Percentiles rank a stretch among this genome's conserved stretches.
Evolutionary conservation across 2,113 vertebrate genomes (phyloP).

Genomic region (Columbina picui): DNA sequence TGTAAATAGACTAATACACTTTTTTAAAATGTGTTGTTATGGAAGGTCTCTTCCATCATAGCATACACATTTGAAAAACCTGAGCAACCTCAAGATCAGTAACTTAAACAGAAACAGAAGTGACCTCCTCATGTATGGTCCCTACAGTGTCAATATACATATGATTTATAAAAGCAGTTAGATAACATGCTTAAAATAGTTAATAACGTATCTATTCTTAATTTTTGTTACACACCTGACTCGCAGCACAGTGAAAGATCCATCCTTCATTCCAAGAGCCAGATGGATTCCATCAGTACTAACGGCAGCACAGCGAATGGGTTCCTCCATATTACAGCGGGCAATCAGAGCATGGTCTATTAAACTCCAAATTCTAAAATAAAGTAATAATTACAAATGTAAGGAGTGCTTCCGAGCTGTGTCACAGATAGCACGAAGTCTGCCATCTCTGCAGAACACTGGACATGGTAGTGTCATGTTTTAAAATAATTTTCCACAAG

Average conservation of each 20-base stretch:
- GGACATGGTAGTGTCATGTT: not conserved
- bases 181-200: not conserved
- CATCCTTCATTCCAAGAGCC: slow-evolving; percentile 97
- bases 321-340: slow-evolving; percentile 98
- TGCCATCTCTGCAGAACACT: not conserved
- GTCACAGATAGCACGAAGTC: not conserved
- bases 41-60: not conserved
- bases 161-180: not conserved
- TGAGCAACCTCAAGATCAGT: not conserved
- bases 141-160: not conserved
- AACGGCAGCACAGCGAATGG: slow-evolving; percentile 93
- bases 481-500: not conserved
- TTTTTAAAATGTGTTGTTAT: not conserved
- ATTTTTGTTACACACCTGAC: slow-evolving; percentile 83
- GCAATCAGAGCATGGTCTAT: slow-evolving; percentile 96
- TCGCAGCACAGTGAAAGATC: slow-evolving; percentile 95
- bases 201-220: not conserved
- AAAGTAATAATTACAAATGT: not conserved
- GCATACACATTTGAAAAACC: not conserved
- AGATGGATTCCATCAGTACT: slow-evolving; percentile 96
- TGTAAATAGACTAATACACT: not conserved
- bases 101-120: not conserved
- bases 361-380: slow-evolving; percentile 93
- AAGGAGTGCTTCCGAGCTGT: not conserved
- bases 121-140: not conserved